Percentiles rank a stretch among this genome's conserved stretches.
Evolutionary conservation across 2,797 vertebrate species (phyloP).

Genomic region (Catostomus latipinnis): DNA sequence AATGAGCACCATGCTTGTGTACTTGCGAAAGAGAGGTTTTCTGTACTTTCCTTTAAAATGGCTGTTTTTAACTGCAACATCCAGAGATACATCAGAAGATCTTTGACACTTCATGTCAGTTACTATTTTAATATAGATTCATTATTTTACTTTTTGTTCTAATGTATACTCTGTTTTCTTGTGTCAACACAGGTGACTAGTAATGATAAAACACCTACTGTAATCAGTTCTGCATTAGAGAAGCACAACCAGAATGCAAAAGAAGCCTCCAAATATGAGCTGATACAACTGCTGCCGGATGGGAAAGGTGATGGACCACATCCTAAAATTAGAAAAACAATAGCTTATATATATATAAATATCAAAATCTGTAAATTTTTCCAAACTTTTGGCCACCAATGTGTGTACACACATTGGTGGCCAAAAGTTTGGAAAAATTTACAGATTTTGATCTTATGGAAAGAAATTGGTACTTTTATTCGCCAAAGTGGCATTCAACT

Average conservation of each 20-base stretch:
- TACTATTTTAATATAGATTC: constrained; percentile 15
- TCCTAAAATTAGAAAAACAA: background rate
- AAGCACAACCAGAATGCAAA: constrained; percentile 87
- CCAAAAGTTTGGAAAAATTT: too few species aligned
- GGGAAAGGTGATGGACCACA: constrained; percentile 81
- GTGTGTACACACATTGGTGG: too few species aligned
- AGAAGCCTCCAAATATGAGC: constrained; percentile 81
- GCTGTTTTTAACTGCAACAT: constrained; percentile 17
- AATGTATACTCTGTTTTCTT: constrained; percentile 18
- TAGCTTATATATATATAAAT: too few species aligned
- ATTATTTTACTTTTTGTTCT: constrained; percentile 18
- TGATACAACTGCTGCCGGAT: constrained; percentile 88
- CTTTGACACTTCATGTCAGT: background rate
- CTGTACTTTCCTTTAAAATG: background rate
- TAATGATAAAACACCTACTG: constrained; percentile 90
- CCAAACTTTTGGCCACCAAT: too few species aligned
- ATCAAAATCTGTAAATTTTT: too few species aligned
- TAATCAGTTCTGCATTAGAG: constrained; percentile 87
- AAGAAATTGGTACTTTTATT: too few species aligned
- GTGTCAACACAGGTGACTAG: constrained; percentile 83
- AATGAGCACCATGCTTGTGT: background rate
- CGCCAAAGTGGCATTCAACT: too few species aligned
- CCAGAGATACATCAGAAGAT: constrained; percentile 14
- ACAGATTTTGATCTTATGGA: too few species aligned
- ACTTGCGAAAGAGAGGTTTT: background rate